A percentile compares a stretch with the other conserved stretches of the same genome.
phyloP scores from a whole-genome alignment of 2,888 invertebrate species.

The Cantharis rufa region DNA sequence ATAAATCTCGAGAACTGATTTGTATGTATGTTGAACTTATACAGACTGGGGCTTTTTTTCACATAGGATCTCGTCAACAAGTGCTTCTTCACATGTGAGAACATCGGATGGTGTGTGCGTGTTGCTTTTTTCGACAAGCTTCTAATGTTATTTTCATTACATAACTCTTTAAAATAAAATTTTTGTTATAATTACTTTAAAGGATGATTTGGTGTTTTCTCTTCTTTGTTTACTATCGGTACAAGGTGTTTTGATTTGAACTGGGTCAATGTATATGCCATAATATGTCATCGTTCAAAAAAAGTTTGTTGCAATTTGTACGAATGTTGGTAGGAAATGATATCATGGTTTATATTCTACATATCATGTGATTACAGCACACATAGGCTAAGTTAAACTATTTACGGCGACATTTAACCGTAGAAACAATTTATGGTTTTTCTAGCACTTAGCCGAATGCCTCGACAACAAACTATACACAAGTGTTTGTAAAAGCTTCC shows the following conservation, averaged over 20 bases:
- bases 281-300: neutral
- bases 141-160: neutral
- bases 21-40: neutral
- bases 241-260: neutral
- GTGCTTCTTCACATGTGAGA: neutral
- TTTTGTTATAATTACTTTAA: neutral
- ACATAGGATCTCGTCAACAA: neutral
- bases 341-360: constrained; percentile 13
- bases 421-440: neutral
- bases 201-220: neutral
- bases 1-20: neutral
- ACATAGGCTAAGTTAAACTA: neutral
- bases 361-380: neutral
- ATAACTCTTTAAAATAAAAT: neutral
- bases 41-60: neutral
- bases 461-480: neutral
- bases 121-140: neutral
- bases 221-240: neutral
- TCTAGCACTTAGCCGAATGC: neutral
- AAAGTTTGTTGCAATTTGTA: neutral
- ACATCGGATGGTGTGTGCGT: neutral
- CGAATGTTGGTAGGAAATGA: constrained; percentile 5
- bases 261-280: neutral
- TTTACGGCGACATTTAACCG: neutral
- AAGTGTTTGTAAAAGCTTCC: neutral